Conservation (phyloP, 1,140 invertebrate genomes). For the Babylonia areolata region DNA sequence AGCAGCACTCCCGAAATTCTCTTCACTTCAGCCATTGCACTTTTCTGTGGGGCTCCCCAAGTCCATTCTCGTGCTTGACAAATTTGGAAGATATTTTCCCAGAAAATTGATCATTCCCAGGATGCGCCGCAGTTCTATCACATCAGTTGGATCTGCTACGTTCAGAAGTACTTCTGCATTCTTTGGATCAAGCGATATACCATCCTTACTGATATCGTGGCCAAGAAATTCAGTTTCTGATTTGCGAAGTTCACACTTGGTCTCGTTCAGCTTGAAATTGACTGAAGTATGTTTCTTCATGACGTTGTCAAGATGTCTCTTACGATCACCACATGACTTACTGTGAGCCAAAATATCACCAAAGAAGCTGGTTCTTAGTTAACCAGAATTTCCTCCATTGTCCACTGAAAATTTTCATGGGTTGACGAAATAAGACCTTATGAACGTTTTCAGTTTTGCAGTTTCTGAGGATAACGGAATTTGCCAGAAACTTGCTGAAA, state of each 20-base stretch:
- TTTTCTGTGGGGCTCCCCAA: constrained; percentile 38
- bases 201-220: constrained; percentile 19
- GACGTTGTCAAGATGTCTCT: constrained; percentile 35
- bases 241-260: constrained; percentile 23
- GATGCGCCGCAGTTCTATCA: constrained; percentile 42
- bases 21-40: constrained; percentile 34
- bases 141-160: constrained; percentile 36
- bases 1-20: constrained; percentile 21
- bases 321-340: constrained; percentile 44
- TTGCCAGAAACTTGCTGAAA: constrained; percentile 81
- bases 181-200: constrained; percentile 6
- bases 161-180: constrained; percentile 39
- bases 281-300: constrained; percentile 40
- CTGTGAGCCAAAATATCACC: constrained; percentile 52
- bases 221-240: constrained; percentile 17
- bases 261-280: constrained; percentile 10
- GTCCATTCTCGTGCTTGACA: constrained; percentile 30
- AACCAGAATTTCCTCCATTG: constrained; percentile 40
- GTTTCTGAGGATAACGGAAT: constrained; percentile 92
- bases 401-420: constrained; percentile 44
- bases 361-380: constrained; percentile 35
- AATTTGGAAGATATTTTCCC: constrained; percentile 52
- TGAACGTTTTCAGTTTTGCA: constrained; percentile 84
- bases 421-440: constrained; percentile 65
- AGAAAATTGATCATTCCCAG: constrained; percentile 74